Percentiles rank a stretch among this genome's conserved stretches.
Evolutionary conservation across 2,888 invertebrate species (phyloP).

Genomic region (Euphydryas editha): DNA sequence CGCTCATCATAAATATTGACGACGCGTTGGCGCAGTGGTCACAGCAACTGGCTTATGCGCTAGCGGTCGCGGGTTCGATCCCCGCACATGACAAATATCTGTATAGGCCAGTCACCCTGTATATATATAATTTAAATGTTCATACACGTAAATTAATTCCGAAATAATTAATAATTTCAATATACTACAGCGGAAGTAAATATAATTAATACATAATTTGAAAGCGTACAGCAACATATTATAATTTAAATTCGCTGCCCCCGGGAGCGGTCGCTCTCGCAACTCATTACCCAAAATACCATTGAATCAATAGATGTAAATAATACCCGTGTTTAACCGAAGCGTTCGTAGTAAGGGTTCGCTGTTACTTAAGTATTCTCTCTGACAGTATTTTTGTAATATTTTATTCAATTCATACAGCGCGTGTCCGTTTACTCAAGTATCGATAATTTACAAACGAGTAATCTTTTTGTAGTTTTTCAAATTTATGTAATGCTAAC

Average conservation of each 20-base stretch:
- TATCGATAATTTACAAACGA: neutral
- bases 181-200: no score
- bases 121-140: no score
- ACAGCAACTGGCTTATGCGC: no score
- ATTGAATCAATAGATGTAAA: constrained; percentile 6
- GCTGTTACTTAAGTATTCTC: constrained; percentile 12
- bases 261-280: neutral
- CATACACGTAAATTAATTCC: no score
- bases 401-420: constrained; percentile 25
- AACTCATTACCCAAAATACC: constrained; percentile 9
- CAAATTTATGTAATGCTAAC: no score
- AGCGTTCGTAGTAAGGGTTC: neutral
- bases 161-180: no score
- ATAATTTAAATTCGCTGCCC: neutral
- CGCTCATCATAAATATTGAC: no score
- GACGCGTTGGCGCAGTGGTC: no score
- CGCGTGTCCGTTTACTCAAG: neutral
- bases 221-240: neutral
- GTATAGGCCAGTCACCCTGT: no score
- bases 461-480: no score
- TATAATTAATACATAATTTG: neutral
- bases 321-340: neutral
- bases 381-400: constrained; percentile 22
- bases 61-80: no score
- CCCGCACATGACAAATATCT: no score